Conservation (phyloP, 2,113 vertebrate genomes). For the Zapus hudsonius region DNA sequence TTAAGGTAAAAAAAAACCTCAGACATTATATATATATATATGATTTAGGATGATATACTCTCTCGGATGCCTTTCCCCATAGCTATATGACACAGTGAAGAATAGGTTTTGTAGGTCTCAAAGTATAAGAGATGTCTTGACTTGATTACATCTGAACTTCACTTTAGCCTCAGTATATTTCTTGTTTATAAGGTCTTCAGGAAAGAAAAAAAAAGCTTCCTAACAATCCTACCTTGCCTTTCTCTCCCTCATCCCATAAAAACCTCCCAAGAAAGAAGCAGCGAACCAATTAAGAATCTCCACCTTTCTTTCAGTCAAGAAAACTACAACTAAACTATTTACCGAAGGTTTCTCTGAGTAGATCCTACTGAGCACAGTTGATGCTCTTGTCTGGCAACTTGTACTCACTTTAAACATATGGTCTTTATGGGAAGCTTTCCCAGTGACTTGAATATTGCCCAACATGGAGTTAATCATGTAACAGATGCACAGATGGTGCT, state of each 20-base stretch:
- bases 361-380: background rate
- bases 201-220: background rate
- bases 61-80: background rate
- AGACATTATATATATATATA: background rate
- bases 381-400: slow-evolving; percentile 14
- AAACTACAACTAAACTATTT: background rate
- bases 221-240: background rate
- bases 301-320: background rate
- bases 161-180: background rate
- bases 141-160: background rate
- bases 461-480: slow-evolving; percentile 68
- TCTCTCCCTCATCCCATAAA: background rate
- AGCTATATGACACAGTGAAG: background rate
- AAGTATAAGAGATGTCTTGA: background rate
- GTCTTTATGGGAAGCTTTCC: slow-evolving; percentile 57
- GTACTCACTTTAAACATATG: background rate
- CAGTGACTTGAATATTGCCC: slow-evolving; percentile 65
- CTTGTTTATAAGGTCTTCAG: background rate
- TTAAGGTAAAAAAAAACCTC: background rate
- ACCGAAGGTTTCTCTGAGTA: background rate
- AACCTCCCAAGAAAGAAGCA: background rate
- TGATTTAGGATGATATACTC: background rate
- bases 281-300: background rate
- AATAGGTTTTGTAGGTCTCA: background rate
- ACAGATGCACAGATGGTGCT: slow-evolving; percentile 78